Evolutionary conservation across 2,113 vertebrate species (phyloP), one percentile per base, ranked within the genome.

Genomic region (Peromyscus maniculatus): DNA sequence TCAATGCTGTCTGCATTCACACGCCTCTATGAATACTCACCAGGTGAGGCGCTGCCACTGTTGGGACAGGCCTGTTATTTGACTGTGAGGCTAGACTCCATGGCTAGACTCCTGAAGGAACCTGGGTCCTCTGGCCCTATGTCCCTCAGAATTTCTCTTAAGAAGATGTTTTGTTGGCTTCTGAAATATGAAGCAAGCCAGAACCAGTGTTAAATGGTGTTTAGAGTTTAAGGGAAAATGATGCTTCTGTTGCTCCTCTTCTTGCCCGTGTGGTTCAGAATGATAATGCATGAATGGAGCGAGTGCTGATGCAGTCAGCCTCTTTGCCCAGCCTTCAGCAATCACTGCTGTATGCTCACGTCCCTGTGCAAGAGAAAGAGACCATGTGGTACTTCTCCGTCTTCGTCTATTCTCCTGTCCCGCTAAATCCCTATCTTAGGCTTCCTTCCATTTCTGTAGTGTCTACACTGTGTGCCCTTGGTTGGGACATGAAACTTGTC

Each of bases 101-200:
- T 1, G 26, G 16, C 36, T 21, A 21, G 46, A 7, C 13, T 67
- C 21, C 75, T 89, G n/a, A 7, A 84, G 21, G 19, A 33, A 10
- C 74, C 28, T 17, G 28, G n/a, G 75, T 31, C 24, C 26, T 52
- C 52, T 64, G 64, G 67, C 55, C 3, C 2, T 19, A 0, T 64
- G 7, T 69, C 46, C 67, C 11, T 71, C 69, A 33, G 39, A 15
- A 0, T 84, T 83, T 79, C 62, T 90, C 77, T 74, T 79, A 26
- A 74, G 83, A 75, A 78, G 11, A 69, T 66, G 7, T 71, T 93
- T 74, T 80, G 39, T 82, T 83, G 72, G 55, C 49, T 91, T 83
- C 57, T 62, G 69, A 92, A 59, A 24, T 87, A n/a, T 36, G 36
- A 89, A 79, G 8, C n/a, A 89, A 83, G 57, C 46, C 36, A 69